Base-by-base conservation (phyloP, 2,113 vertebrate species). In the Shinisaurus crocodilurus region DNA sequence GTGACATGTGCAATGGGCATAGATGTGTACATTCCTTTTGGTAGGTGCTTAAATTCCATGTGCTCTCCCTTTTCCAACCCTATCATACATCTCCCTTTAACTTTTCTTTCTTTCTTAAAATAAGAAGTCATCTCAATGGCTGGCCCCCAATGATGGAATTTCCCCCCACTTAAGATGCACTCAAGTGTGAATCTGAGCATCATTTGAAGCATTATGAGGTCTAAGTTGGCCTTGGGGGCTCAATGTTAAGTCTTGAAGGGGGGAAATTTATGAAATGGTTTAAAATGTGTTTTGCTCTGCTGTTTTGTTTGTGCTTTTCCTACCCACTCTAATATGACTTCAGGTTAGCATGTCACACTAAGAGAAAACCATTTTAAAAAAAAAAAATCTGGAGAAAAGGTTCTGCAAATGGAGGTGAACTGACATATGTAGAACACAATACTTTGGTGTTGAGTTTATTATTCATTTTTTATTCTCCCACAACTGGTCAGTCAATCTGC, bases 401-500 rank as follows among this genome's bases (percentile, higher is more conserved):
- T 37, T 23, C 43, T 80, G 45, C 77, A 16, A 32, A 48, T 9
- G 50, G 45, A 75, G 6, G 45, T n/a, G 1, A 32, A 80, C 88
- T 90, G 88, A 91, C 83, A 92, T 92, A 87, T 32, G 85, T 83
- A 88, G 91, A 91, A 74, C 40, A 34, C 16, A 45, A 4, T 12
- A 8, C 40, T 48, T 34, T 32, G 60, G 1, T n/a, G 76, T 0
- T 5, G 82, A 65, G 70, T 88, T 94, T 1, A 0, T 90, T 92
- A 88, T 89, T 92, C 88, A 60, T 54, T 63, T 88, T 92, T 94
- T 45, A 50, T 89, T 82, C 88, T 92, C 91, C 89, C 92, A 83
- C 90, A 88, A 82, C 92, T 85, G 89, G 88, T 92, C 79, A 88
- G 84, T 82, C 92, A 85, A 34, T 60, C 86, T 83, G 40, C 72